Percentiles rank a stretch among this genome's conserved stretches.
Conservation (phyloP, 2,888 invertebrate genomes). For the Yponomeuta malinellus region DNA sequence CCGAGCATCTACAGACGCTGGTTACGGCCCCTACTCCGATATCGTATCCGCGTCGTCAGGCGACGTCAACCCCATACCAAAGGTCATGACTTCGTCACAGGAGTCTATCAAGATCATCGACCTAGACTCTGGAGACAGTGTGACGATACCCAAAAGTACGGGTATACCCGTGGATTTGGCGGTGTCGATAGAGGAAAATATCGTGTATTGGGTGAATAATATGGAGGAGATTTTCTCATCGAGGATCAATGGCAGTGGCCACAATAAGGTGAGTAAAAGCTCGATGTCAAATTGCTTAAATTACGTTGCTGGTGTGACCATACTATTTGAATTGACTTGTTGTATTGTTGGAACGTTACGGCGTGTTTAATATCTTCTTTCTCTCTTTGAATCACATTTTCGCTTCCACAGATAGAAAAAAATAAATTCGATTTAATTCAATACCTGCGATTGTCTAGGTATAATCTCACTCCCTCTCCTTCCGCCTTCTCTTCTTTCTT, state of each 20-base stretch:
- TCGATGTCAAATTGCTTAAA: no score
- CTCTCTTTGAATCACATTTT: no score
- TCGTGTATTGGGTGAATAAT: conserved; percentile 89
- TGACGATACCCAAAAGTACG: conserved; percentile 77
- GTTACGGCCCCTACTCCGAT: conserved; percentile 82
- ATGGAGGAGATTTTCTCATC: conserved; percentile 81
- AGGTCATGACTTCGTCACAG: conserved; percentile 82
- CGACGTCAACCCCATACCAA: conserved; percentile 86
- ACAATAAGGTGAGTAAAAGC: conserved; percentile 50
- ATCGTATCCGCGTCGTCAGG: conserved; percentile 77
- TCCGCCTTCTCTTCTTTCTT: no score
- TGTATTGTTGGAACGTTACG: no score
- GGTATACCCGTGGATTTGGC: conserved; percentile 82
- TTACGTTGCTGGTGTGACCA: no score
- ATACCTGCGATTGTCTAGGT: no score
- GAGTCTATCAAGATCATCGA: conserved; percentile 86
- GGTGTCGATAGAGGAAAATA: conserved; percentile 81
- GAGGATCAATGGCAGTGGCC: conserved; percentile 70
- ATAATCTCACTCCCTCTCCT: no score
- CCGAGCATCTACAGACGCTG: conserved; percentile 86
- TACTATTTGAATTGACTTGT: no score
- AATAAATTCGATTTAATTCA: no score
- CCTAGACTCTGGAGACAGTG: conserved; percentile 80
- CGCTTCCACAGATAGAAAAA: no score
- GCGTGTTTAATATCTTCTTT: no score